Conservation (phyloP, 1,140 invertebrate species). For the Cyrtorhinus lividipennis region DNA sequence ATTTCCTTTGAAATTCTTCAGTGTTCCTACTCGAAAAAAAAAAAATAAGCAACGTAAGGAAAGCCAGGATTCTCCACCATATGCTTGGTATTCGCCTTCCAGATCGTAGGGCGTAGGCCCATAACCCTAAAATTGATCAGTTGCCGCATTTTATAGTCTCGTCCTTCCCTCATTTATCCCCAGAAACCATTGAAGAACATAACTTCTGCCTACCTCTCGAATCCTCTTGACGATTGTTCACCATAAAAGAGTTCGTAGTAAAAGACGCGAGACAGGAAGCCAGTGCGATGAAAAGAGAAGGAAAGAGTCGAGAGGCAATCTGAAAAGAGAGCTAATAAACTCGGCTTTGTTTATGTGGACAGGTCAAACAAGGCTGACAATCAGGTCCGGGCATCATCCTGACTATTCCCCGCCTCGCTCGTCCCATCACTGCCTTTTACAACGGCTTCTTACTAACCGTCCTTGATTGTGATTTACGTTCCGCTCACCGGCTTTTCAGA, state of each 20-base stretch:
- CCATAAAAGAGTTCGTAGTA: background rate
- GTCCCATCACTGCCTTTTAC: background rate
- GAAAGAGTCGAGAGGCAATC: background rate
- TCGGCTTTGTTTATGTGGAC: conserved; percentile 3
- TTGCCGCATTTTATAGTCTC: background rate
- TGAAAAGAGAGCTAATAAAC: conserved; percentile 3
- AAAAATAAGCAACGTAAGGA: too few relatives aligned
- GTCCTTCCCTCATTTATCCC: background rate
- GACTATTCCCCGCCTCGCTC: background rate
- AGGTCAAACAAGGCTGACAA: conserved; percentile 7
- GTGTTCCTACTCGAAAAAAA: too few relatives aligned
- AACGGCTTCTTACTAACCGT: background rate
- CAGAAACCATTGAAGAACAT: background rate
- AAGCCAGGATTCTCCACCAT: too few relatives aligned
- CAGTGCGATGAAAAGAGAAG: background rate
- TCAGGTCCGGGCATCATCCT: background rate
- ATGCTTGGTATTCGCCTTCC: too few relatives aligned
- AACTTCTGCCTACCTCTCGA: background rate
- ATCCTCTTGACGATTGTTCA: background rate
- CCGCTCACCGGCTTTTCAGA: background rate
- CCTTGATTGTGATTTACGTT: conserved; percentile 7
- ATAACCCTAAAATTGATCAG: background rate
- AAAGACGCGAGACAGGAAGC: background rate
- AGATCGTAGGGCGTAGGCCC: too few relatives aligned
- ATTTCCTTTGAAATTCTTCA: too few relatives aligned